Evolutionary conservation across 2,797 vertebrate genomes (phyloP), one percentile per base, ranked within the genome.

Genomic region (Salmo trutta): DNA sequence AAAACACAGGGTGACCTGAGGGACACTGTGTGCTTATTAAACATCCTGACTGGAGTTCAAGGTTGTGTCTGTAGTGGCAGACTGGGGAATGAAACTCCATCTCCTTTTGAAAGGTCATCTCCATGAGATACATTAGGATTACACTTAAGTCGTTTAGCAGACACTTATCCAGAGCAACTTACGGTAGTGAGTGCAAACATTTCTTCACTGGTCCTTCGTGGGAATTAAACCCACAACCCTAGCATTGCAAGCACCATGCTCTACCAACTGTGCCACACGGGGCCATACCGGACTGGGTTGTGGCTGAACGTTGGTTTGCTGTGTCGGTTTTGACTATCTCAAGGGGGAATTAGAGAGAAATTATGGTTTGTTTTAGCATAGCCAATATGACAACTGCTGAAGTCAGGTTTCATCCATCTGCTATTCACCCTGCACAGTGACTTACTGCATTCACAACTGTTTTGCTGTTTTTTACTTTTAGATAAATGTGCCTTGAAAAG

Each of bases 31-130:
- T 68, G 67, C 41, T 47, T 51, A 76, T 47, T 51, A 76, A 76
- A 76, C 17, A 33, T 31, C 52, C 73, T 77, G 19, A 79, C 59
- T 51, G 56, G 19, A 72, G 82, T 76, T 83, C 78, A 84, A 62
- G 76, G 73, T 56, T 71, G 54, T 51, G 68, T 79, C 79, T 83
- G 77, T 29, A 64, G 52, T 2, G 27, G 16, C 24, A 73, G 71
- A 59, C 71, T 56, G 27, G 27, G 66, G 16, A 68, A 33, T 68
- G 14, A 3, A 68, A 36, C 15, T 2, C 41, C 10, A 47, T 47
- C 41, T 47, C 21, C 29, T 33, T 62, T 4, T 33, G 52, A 62
- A 56, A 74, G 16, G 17, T 4, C 33, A 15, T 62, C 27, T 21
- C 31, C 59, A 7, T 15, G 54, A n/a, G 17, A 74, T 21, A 12